phyloP scores from a whole-genome alignment of 2,797 vertebrate genomes.

The Brachyrhaphis roseni region DNA sequence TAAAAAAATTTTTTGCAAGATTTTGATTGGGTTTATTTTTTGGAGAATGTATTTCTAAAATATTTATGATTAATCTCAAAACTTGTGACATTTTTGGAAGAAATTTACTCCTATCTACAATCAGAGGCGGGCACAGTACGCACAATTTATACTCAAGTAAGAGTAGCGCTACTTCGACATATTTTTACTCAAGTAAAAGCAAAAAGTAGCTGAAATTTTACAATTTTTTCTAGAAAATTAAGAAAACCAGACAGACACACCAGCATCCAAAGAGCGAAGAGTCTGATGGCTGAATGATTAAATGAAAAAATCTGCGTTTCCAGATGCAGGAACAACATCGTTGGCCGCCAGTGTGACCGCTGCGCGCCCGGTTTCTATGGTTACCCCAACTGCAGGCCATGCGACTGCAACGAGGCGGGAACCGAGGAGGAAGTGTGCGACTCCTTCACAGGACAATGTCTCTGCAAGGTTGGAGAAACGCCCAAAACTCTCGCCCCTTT shows the following conservation, averaged over 20 bases:
- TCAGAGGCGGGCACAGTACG: too few species aligned
- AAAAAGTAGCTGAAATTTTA: too few species aligned
- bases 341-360: conserved; percentile 89
- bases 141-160: too few species aligned
- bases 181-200: too few species aligned
- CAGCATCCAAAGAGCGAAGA: neutral
- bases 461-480: conserved; percentile 88
- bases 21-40: too few species aligned
- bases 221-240: neutral
- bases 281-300: too few species aligned
- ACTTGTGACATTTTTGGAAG: too few species aligned
- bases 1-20: too few species aligned
- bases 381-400: conserved; percentile 88
- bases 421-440: conserved; percentile 85
- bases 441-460: conserved; percentile 86
- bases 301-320: neutral
- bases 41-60: too few species aligned
- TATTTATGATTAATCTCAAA: too few species aligned
- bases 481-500: neutral
- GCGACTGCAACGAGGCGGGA: conserved; percentile 90
- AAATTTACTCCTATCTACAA: too few species aligned
- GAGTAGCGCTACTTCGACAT: too few species aligned
- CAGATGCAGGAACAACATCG: conserved; percentile 91
- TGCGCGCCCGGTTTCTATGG: conserved; percentile 89
- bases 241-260: neutral